These are phyloP conservation scores for Diaphora mendica DNA, from an alignment of 2,888 invertebrate species.

Conservation along the genomic window DNA sequence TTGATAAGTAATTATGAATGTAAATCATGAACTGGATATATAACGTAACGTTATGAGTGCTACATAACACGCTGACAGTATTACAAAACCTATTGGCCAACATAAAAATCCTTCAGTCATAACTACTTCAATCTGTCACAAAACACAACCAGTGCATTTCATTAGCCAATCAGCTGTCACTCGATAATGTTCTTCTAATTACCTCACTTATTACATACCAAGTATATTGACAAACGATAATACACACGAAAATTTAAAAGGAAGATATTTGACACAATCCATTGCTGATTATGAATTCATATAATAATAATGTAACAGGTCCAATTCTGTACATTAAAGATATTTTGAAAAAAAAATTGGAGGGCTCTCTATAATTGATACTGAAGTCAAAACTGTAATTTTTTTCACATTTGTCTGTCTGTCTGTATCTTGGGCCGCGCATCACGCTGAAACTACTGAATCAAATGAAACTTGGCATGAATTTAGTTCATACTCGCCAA, in stretches of 20 bases:
- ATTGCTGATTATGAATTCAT: not conserved
- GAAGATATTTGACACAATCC: not conserved
- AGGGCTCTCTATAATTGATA: too few relatives aligned
- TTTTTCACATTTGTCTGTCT: too few relatives aligned
- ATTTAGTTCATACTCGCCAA: too few relatives aligned
- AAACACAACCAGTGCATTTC: conserved; percentile 36
- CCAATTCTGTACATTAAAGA: too few relatives aligned
- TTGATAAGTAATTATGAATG: not conserved
- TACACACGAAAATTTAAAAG: not conserved
- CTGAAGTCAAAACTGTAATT: too few relatives aligned
- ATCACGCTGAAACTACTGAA: too few relatives aligned
- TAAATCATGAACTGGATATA: not conserved
- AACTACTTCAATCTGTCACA: conserved; percentile 18
- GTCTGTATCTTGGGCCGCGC: too few relatives aligned
- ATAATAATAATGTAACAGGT: too few relatives aligned
- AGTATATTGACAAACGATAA: conserved; percentile 33
- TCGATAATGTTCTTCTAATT: conserved; percentile 35
- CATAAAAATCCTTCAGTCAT: conserved; percentile 16
- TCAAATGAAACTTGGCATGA: too few relatives aligned
- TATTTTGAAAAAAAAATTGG: too few relatives aligned
- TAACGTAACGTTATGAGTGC: not conserved
- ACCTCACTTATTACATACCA: conserved; percentile 33
- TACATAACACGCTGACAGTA: not conserved
- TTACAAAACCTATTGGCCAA: conserved; percentile 4
- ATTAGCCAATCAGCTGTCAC: conserved; percentile 38